Conservation (phyloP, 2,888 invertebrate genomes). For the Eupithecia pulchellata region DNA sequence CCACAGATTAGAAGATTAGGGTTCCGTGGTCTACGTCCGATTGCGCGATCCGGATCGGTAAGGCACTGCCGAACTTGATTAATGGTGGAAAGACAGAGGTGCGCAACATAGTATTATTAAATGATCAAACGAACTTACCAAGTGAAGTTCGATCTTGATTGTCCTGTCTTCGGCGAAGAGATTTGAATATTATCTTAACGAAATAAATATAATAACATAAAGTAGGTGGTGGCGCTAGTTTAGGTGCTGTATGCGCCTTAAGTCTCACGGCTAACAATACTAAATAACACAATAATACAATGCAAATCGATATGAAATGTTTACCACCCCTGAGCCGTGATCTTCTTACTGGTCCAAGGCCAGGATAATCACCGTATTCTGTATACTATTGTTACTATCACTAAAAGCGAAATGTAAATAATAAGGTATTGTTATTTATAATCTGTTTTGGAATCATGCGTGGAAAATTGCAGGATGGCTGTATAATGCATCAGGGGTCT, state of each 20-base stretch:
- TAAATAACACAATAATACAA: too few species aligned
- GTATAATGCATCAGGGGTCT: too few species aligned
- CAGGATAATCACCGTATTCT: conserved; percentile 36
- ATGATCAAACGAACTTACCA: too few species aligned
- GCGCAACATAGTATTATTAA: conserved; percentile 46
- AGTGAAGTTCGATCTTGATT: too few species aligned
- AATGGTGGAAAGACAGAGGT: conserved; percentile 36
- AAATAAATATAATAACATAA: too few species aligned
- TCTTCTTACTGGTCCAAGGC: conserved; percentile 50
- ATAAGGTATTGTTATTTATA: conserved; percentile 10
- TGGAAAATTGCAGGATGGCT: neutral
- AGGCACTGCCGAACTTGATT: conserved; percentile 40
- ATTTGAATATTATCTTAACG: too few species aligned
- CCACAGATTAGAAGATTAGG: conserved; percentile 18
- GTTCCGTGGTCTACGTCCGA: conserved; percentile 26
- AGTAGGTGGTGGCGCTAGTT: too few species aligned
- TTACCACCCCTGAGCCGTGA: conserved; percentile 38
- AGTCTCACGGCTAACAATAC: too few species aligned
- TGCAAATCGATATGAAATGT: conserved; percentile 26
- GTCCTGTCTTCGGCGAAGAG: too few species aligned
- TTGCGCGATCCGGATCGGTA: conserved; percentile 47
- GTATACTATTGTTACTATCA: conserved; percentile 29
- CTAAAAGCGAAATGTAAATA: conserved; percentile 17
- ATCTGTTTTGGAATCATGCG: conserved; percentile 9
- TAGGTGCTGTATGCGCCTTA: too few species aligned